A percentile compares a stretch with the other conserved stretches of the same genome.
These are phyloP conservation scores for Octodon degus DNA, from an alignment of 2,113 vertebrate genomes.

Conservation along the genomic window DNA sequence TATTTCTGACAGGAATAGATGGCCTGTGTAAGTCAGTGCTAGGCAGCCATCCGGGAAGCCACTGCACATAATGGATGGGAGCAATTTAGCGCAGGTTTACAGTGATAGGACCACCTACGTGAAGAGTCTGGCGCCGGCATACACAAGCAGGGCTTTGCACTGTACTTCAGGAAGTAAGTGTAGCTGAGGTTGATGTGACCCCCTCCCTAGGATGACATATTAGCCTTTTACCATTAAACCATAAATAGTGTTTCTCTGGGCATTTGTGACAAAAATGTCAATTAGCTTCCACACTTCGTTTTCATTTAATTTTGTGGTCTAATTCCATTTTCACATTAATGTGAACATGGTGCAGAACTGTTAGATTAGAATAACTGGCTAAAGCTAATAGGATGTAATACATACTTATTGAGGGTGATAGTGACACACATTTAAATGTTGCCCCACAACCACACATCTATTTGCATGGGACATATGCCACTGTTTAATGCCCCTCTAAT, in stretches of 20 bases:
- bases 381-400: constrained; percentile 82
- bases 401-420: constrained; percentile 80
- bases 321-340: constrained; percentile 87
- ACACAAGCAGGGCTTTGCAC: constrained; percentile 80
- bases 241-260: constrained; percentile 83
- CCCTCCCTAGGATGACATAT: constrained; percentile 83
- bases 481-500: constrained; percentile 41
- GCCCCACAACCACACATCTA: background rate
- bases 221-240: constrained; percentile 86
- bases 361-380: constrained; percentile 83
- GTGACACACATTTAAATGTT: constrained; percentile 67
- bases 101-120: constrained; percentile 94
- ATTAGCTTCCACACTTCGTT: constrained; percentile 87
- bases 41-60: constrained; percentile 89
- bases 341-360: constrained; percentile 82
- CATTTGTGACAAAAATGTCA: constrained; percentile 88
- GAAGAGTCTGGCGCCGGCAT: constrained; percentile 86
- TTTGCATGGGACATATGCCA: background rate
- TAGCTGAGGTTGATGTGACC: constrained; percentile 84
- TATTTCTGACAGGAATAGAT: constrained; percentile 97
- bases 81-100: constrained; percentile 96
- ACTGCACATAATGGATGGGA: constrained; percentile 94
- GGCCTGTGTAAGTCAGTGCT: constrained; percentile 88
- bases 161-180: constrained; percentile 79
- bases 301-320: constrained; percentile 87